phyloP scores from a whole-genome alignment of 64 coral and sea anemone species.

The Astreopora myriophthalma region DNA sequence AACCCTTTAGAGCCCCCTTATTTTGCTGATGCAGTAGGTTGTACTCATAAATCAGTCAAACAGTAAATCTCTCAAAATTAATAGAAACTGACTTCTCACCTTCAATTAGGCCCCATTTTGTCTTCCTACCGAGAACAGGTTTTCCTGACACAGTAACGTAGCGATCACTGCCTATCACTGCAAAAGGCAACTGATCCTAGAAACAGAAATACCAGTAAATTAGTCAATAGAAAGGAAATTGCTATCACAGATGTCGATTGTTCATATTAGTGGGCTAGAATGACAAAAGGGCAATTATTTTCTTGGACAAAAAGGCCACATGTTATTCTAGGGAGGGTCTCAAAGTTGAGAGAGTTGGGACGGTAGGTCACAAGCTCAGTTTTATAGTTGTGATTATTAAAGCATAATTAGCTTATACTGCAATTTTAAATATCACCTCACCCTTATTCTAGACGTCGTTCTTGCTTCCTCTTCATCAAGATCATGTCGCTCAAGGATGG shows the following conservation, averaged over 20 bases:
- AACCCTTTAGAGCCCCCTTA: background rate
- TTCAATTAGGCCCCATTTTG: slow-evolving; percentile 97
- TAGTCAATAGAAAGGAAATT: background rate
- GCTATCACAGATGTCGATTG: too few species aligned
- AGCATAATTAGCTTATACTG: too few species aligned
- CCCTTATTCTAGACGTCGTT: slow-evolving; percentile 89
- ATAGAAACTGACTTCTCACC: slow-evolving; percentile 31
- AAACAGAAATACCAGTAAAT: background rate
- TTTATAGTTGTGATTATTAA: too few species aligned
- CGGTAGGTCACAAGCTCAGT: too few species aligned
- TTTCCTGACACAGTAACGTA: slow-evolving; percentile 95
- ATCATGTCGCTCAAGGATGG: slow-evolving; percentile 88
- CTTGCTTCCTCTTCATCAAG: slow-evolving; percentile 96
- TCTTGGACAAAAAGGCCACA: too few species aligned
- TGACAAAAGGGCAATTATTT: too few species aligned
- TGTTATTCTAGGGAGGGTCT: too few species aligned
- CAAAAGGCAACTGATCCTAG: slow-evolving; percentile 96
- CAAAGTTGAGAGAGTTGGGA: too few species aligned
- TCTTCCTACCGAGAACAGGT: slow-evolving; percentile 93
- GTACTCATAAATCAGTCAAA: too few species aligned
- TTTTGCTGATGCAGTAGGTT: background rate
- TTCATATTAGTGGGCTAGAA: too few species aligned
- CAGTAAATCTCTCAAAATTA: background rate
- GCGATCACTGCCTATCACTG: slow-evolving; percentile 94
- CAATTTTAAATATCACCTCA: too few species aligned